Conservation (phyloP, 2,797 vertebrate species). For the Eremophila alpestris region DNA sequence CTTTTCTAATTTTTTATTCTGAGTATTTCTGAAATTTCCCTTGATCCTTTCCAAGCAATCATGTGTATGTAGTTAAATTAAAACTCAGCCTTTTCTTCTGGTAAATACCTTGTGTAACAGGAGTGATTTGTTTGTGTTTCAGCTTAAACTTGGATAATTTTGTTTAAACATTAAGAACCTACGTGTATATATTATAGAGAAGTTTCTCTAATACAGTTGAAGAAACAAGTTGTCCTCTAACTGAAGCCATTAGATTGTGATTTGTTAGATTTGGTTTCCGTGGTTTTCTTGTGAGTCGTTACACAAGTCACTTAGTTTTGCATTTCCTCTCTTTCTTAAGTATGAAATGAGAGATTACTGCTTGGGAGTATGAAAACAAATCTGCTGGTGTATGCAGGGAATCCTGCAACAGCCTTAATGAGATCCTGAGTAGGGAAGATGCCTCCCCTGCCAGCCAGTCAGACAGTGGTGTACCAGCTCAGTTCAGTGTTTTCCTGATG, state of each 20-base stretch:
- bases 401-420: not conserved
- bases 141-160: constrained; percentile 4
- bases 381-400: not conserved
- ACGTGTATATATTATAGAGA: not conserved
- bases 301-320: not conserved
- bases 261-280: not conserved
- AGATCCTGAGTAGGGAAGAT: not conserved
- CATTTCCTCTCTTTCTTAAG: not conserved
- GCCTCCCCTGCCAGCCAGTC: not conserved
- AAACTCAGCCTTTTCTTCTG: not conserved
- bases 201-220: not conserved
- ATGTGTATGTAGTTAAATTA: not conserved
- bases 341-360: not conserved
- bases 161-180: not conserved
- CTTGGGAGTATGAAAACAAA: not conserved
- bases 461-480: not conserved
- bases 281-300: not conserved
- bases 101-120: not conserved
- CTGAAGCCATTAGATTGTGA: not conserved
- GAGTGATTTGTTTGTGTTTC: not conserved
- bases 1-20: not conserved
- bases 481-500: not conserved
- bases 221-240: not conserved
- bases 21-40: not conserved
- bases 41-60: not conserved